Evolutionary conservation across 1,140 invertebrate species (phyloP).

Genomic region (Atopsyche davidsoni): DNA sequence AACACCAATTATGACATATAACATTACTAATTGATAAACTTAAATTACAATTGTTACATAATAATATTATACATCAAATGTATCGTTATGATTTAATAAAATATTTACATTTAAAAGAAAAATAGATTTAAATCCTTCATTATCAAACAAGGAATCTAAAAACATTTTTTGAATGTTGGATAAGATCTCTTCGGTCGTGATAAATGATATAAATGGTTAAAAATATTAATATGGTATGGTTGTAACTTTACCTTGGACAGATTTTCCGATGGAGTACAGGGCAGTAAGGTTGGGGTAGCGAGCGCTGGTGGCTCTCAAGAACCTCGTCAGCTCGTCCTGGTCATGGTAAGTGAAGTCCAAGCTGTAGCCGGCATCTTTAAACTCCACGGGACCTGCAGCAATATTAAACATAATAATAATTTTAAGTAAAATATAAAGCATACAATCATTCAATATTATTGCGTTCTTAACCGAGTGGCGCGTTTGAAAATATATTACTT

Average conservation of each 20-base stretch:
- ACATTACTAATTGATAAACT: too few species aligned
- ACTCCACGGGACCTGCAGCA: slow-evolving; percentile 23
- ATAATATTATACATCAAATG: neutral
- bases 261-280: slow-evolving; percentile 88
- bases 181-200: too few species aligned
- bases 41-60: neutral
- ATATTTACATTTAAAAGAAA: neutral
- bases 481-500: too few species aligned
- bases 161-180: too few species aligned
- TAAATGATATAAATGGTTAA: too few species aligned
- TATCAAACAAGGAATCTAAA: too few species aligned
- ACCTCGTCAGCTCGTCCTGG: slow-evolving; percentile 78
- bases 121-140: neutral
- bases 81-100: neutral
- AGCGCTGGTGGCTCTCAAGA: slow-evolving; percentile 70
- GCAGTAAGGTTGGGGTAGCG: slow-evolving; percentile 79
- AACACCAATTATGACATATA: too few species aligned
- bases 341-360: slow-evolving; percentile 85
- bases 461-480: too few species aligned
- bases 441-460: too few species aligned
- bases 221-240: too few species aligned
- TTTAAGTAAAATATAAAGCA: too few species aligned
- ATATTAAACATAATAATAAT: too few species aligned
- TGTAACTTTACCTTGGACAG: slow-evolving; percentile 76
- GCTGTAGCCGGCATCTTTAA: slow-evolving; percentile 34